phyloP scores from a whole-genome alignment of 2,113 vertebrate genomes.

The Empidonax alnorum region DNA sequence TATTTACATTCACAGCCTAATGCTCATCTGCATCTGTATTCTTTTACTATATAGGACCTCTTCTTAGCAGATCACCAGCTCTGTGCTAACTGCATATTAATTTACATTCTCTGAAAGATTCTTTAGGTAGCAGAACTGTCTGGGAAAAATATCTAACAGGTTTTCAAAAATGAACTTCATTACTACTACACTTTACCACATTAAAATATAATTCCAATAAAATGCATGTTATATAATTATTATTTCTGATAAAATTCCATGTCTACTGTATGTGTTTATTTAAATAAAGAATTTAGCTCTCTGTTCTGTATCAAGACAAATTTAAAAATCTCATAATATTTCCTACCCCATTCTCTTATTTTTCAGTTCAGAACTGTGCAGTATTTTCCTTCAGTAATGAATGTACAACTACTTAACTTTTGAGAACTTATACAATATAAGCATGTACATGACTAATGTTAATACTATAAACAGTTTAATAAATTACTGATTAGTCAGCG shows the following conservation, averaged over 20 bases:
- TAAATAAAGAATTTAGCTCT: background rate
- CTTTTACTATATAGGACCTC: background rate
- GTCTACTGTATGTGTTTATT: background rate
- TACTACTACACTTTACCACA: background rate
- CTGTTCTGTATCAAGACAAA: background rate
- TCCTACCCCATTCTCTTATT: background rate
- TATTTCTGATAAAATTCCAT: background rate
- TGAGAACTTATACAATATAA: background rate
- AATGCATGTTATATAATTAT: background rate
- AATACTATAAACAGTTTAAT: background rate
- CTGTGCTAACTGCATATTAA: background rate
- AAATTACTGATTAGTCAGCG: background rate
- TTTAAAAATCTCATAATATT: background rate
- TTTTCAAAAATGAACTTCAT: background rate
- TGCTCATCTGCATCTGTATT: background rate
- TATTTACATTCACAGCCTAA: background rate
- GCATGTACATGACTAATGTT: background rate
- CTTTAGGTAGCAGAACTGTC: background rate
- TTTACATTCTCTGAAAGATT: background rate
- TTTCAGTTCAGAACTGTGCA: background rate
- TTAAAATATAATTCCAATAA: background rate
- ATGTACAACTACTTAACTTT: background rate
- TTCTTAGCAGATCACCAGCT: background rate
- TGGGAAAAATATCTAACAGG: background rate
- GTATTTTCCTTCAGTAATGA: background rate